Conservation (phyloP, 2,888 invertebrate species). For the Diachrysia chrysitis region DNA sequence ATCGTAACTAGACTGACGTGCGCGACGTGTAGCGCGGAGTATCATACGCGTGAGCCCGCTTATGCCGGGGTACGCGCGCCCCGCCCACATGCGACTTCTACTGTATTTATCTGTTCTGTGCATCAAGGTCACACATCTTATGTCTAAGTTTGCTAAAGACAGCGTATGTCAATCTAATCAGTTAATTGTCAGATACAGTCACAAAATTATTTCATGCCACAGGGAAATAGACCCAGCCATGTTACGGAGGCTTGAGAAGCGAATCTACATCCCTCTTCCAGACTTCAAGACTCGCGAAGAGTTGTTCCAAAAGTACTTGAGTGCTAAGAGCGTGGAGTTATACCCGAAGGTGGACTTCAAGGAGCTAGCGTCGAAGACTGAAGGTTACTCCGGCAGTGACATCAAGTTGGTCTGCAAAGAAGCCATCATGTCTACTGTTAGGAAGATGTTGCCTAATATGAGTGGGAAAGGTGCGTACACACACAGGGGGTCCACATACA, state of each 20-base stretch:
- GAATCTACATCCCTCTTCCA: constrained; percentile 95
- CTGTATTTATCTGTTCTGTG: too few species aligned
- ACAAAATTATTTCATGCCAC: too few species aligned
- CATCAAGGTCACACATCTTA: too few species aligned
- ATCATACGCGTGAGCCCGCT: too few species aligned
- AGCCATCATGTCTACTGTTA: constrained; percentile 94
- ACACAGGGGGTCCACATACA: too few species aligned
- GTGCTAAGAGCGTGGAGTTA: constrained; percentile 83
- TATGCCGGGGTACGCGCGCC: too few species aligned
- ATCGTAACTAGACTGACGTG: too few species aligned
- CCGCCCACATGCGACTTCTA: too few species aligned
- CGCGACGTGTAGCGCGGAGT: too few species aligned
- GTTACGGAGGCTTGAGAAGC: constrained; percentile 95
- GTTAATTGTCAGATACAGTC: too few species aligned
- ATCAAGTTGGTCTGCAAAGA: constrained; percentile 96
- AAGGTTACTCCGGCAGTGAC: constrained; percentile 96
- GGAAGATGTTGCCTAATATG: constrained; percentile 89
- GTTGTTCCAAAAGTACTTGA: constrained; percentile 91
- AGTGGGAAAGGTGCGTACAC: constrained; percentile 68
- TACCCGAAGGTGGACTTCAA: constrained; percentile 81
- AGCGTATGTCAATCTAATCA: too few species aligned
- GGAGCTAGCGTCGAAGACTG: constrained; percentile 88
- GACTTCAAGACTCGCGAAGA: constrained; percentile 90
- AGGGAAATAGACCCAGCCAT: constrained; percentile 97
- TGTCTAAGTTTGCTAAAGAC: too few species aligned